A percentile compares a stretch with the other conserved stretches of the same genome.
Evolutionary conservation across 2,888 invertebrate genomes (phyloP).

Genomic region (Agonopterix subpropinquella): DNA sequence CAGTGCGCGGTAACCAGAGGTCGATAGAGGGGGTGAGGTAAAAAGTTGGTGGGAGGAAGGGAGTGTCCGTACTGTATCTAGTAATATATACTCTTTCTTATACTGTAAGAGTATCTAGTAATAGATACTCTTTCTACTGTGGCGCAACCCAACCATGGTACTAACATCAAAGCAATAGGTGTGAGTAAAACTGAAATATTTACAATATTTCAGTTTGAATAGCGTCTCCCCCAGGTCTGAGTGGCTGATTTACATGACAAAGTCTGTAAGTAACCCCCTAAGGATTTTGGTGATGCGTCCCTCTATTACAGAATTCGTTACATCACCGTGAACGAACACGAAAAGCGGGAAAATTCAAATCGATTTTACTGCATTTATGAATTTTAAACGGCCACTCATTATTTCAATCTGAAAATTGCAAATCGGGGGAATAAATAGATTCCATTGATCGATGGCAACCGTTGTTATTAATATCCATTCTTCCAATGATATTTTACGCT

Average conservation of each 20-base stretch:
- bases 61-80: too few relatives aligned
- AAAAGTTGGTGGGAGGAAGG: too few relatives aligned
- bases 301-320: slow-evolving; percentile 13
- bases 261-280: slow-evolving; percentile 51
- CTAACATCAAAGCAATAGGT: slow-evolving; percentile 22
- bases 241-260: slow-evolving; percentile 68
- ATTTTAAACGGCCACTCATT: slow-evolving; percentile 21
- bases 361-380: slow-evolving; percentile 23
- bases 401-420: slow-evolving; percentile 13
- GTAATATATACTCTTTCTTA: too few relatives aligned
- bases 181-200: slow-evolving; percentile 50
- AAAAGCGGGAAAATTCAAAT: slow-evolving; percentile 18
- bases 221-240: slow-evolving; percentile 42
- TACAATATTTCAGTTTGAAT: slow-evolving; percentile 57
- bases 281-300: slow-evolving; percentile 37
- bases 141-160: neutral
- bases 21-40: too few relatives aligned
- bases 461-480: too few relatives aligned
- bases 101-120: too few relatives aligned
- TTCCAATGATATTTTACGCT: too few relatives aligned
- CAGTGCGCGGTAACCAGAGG: too few relatives aligned
- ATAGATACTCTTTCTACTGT: too few relatives aligned
- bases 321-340: slow-evolving; percentile 12
- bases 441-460: slow-evolving; percentile 1
- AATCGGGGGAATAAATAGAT: slow-evolving; percentile 4